These are phyloP conservation scores for Papilio aristodemus DNA, from an alignment of 1,140 invertebrate species.

Conservation along the genomic window DNA sequence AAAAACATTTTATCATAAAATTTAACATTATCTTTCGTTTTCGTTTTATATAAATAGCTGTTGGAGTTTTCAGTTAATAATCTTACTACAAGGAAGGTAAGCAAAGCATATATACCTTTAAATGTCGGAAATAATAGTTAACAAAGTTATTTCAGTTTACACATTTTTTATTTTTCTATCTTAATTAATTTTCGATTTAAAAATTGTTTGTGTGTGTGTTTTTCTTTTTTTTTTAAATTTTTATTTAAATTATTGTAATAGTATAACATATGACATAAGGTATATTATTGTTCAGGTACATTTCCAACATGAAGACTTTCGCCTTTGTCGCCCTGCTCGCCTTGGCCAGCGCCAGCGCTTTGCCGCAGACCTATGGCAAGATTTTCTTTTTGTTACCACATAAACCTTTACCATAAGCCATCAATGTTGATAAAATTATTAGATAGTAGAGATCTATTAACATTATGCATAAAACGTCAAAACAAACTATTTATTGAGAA, in stretches of 20 bases:
- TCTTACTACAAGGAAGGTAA: slow-evolving; percentile 7
- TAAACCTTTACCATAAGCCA: too few relatives aligned
- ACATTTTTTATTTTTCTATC: not conserved
- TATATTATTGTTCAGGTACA: not conserved
- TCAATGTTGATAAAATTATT: too few relatives aligned
- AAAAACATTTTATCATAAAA: not conserved
- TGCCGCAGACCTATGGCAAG: not conserved
- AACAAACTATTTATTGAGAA: too few relatives aligned
- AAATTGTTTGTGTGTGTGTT: too few relatives aligned
- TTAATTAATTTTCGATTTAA: not conserved
- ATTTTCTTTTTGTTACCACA: not conserved
- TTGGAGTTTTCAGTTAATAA: not conserved
- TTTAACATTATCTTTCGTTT: not conserved
- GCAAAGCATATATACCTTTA: not conserved
- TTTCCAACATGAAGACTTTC: slow-evolving; percentile 7
- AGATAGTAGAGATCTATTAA: too few relatives aligned
- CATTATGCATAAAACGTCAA: too few relatives aligned
- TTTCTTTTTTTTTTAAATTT: not conserved
- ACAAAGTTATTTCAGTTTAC: not conserved
- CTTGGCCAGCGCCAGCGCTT: slow-evolving; percentile 19
- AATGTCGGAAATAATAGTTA: not conserved
- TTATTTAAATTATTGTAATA: not conserved
- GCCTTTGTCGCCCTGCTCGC: not conserved
- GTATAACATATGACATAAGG: not conserved
- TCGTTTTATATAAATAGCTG: slow-evolving; percentile 2